Conservation (phyloP, 2,888 invertebrate species). For the Heliconius erato region DNA sequence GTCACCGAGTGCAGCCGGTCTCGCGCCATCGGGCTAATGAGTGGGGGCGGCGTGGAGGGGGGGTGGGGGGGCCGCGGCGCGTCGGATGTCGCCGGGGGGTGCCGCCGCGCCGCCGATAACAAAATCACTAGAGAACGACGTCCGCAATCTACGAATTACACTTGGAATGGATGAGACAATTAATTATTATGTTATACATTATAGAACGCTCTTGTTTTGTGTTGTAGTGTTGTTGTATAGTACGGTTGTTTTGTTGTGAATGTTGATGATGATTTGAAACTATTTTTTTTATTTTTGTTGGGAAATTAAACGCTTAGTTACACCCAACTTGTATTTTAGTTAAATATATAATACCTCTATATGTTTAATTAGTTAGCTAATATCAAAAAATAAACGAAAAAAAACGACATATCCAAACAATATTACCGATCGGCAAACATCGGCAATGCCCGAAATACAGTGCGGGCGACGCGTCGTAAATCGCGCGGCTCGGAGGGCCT, state of each 20-base stretch:
- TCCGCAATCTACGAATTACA: constrained; percentile 53
- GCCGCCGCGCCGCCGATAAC: constrained; percentile 81
- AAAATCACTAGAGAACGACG: constrained; percentile 83
- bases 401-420: constrained; percentile 63
- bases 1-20: constrained; percentile 72
- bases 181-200: not conserved
- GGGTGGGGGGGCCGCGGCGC: constrained; percentile 78
- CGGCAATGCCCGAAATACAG: constrained; percentile 84
- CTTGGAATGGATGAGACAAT: constrained; percentile 56
- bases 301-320: not conserved
- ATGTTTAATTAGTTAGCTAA: not conserved
- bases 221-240: not conserved
- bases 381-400: not conserved
- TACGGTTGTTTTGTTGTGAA: not conserved
- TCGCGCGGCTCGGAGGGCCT: constrained; percentile 84
- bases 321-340: too few species aligned
- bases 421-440: constrained; percentile 57
- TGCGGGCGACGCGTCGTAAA: constrained; percentile 86
- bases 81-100: constrained; percentile 83
- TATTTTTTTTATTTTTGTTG: not conserved
- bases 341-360: too few species aligned
- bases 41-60: constrained; percentile 62
- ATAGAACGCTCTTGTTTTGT: not conserved
- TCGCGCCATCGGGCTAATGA: constrained; percentile 77
- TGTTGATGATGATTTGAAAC: not conserved